Percentiles rank a stretch among this genome's conserved stretches.
Conservation (phyloP, 1,140 invertebrate genomes). For the Megathymus violae region DNA sequence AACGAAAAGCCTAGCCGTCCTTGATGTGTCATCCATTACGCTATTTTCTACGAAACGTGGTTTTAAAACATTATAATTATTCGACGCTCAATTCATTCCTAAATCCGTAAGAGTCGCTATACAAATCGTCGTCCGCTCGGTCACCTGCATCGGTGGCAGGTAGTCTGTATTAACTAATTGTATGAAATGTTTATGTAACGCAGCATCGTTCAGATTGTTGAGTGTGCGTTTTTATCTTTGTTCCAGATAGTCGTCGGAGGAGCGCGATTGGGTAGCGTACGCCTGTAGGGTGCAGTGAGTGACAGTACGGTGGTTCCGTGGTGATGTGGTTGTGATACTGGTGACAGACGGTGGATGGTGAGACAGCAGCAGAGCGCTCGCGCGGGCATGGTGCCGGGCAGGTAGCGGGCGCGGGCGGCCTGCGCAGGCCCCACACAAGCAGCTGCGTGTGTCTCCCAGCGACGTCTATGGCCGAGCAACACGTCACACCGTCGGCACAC, state of each 20-base stretch:
- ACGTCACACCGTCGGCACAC: constrained; percentile 82
- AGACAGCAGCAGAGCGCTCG: constrained; percentile 68
- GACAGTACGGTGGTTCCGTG: constrained; percentile 44
- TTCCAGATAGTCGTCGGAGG: constrained; percentile 67
- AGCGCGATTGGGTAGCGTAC: constrained; percentile 39
- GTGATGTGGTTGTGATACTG: constrained; percentile 63
- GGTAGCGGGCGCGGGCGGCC: constrained; percentile 82
- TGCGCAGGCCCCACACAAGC: constrained; percentile 81
- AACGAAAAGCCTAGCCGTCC: constrained; percentile 72
- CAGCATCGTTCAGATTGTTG: constrained; percentile 69
- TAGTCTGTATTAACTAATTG: constrained; percentile 59
- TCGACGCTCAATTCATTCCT: constrained; percentile 30
- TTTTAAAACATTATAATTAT: constrained; percentile 44
- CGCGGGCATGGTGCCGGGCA: constrained; percentile 83
- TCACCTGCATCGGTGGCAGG: constrained; percentile 59
- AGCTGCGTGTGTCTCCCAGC: constrained; percentile 79
- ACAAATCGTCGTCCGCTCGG: constrained; percentile 10
- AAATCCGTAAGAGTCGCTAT: not conserved
- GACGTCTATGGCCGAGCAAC: constrained; percentile 84
- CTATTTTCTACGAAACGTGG: constrained; percentile 72
- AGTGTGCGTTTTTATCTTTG: constrained; percentile 73
- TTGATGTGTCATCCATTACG: constrained; percentile 80
- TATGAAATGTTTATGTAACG: constrained; percentile 81
- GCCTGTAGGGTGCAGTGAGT: constrained; percentile 41
- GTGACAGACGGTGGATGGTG: constrained; percentile 64